Conservation (phyloP, 2,113 vertebrate genomes). For the Campylorhamphus procurvoides region DNA sequence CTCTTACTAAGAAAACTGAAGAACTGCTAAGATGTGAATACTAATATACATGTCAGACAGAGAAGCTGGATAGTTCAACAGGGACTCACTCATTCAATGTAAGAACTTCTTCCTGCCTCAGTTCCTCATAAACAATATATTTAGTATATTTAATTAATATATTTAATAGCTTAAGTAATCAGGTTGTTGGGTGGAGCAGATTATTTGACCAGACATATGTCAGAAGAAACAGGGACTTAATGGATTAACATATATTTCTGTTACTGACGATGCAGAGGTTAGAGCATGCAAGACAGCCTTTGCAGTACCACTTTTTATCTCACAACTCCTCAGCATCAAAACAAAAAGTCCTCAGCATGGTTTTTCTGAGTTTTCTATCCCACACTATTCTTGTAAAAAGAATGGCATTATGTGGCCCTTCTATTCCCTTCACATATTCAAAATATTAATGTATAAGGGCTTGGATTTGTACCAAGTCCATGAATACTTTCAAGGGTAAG, state of each 20-base stretch:
- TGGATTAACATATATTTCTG: not conserved
- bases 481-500: not conserved
- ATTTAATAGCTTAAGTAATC: not conserved
- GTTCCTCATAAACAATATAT: not conserved
- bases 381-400: not conserved
- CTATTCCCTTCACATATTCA: not conserved
- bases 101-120: not conserved
- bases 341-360: not conserved
- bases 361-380: not conserved
- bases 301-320: not conserved
- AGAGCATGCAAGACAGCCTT: not conserved
- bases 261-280: not conserved
- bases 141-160: not conserved
- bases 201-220: not conserved
- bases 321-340: not conserved
- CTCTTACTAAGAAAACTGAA: not conserved
- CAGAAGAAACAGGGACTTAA: not conserved
- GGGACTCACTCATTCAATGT: not conserved
- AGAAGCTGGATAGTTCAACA: not conserved
- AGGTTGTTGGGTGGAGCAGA: not conserved
- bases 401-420: not conserved
- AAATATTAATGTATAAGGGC: not conserved
- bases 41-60: not conserved
- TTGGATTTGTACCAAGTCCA: not conserved
- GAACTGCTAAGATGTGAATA: not conserved